Evolutionary conservation across 2,113 vertebrate genomes (phyloP).

Genomic region (Motacilla tschutschensis): DNA sequence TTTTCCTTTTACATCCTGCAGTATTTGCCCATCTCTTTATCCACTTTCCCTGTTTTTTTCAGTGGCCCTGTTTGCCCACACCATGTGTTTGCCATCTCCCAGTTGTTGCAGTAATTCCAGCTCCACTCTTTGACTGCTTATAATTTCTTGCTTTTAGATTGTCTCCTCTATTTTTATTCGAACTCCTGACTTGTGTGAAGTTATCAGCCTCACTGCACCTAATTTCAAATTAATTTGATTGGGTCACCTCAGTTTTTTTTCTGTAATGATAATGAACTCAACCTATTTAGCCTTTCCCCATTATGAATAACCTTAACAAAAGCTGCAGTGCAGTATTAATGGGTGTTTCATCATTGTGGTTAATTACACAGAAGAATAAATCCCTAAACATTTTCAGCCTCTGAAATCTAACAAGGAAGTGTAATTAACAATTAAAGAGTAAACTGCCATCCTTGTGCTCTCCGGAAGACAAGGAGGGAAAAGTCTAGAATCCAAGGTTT

Average conservation of each 20-base stretch:
- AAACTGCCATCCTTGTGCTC: conserved; percentile 1
- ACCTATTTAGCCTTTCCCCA: conserved; percentile 60
- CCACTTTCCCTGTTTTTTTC: background rate
- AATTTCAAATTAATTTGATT: conserved; percentile 64
- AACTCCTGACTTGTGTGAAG: conserved; percentile 51
- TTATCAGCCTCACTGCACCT: conserved; percentile 59
- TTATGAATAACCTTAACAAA: conserved; percentile 58
- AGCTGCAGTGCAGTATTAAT: conserved; percentile 31
- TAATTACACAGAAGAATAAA: conserved; percentile 62
- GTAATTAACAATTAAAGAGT: conserved; percentile 46
- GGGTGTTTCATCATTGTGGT: conserved; percentile 35
- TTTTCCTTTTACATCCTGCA: background rate
- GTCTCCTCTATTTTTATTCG: conserved; percentile 31
- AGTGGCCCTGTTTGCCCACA: background rate
- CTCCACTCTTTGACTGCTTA: background rate
- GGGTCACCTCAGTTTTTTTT: conserved; percentile 41
- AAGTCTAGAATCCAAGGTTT: background rate
- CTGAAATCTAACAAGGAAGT: conserved; percentile 44
- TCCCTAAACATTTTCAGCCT: conserved; percentile 38
- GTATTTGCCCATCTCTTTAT: background rate
- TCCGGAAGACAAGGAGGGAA: background rate
- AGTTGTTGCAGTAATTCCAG: background rate
- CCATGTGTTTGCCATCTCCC: background rate
- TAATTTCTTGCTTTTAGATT: conserved; percentile 26
- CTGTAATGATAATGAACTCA: conserved; percentile 55